These are phyloP conservation scores for Petroica traversi DNA, from an alignment of 2,113 vertebrate species.

Conservation along the genomic window DNA sequence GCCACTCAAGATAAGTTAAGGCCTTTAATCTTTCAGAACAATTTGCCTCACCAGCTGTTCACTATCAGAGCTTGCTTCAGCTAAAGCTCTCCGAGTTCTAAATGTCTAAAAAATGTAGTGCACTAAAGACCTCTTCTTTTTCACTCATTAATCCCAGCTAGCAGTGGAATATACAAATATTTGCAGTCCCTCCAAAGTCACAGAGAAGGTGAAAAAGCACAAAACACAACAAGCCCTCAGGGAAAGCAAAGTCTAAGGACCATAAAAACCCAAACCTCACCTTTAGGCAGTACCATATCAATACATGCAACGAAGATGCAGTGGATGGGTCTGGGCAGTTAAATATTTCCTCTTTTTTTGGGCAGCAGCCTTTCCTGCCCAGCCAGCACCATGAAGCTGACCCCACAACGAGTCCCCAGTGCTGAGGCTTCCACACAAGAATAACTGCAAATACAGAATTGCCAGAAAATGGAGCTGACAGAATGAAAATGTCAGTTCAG, in stretches of 20 bases:
- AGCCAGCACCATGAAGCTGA: neutral
- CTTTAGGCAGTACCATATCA: neutral
- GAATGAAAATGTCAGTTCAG: neutral
- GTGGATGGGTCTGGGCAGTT: accelerated
- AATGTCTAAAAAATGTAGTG: neutral
- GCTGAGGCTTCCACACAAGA: neutral
- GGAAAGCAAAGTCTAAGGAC: neutral
- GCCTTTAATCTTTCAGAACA: neutral
- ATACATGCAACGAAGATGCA: neutral
- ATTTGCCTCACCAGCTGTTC: neutral
- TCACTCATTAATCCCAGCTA: neutral
- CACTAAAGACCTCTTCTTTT: neutral
- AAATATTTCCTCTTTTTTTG: neutral
- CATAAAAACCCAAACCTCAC: neutral
- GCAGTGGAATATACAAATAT: neutral
- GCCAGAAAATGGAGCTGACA: neutral
- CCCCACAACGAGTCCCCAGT: accelerated
- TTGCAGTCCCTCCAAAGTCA: neutral
- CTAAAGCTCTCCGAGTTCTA: neutral
- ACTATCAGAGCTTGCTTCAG: neutral
- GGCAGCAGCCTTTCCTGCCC: neutral
- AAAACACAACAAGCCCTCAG: neutral
- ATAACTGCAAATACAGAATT: neutral
- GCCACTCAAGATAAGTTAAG: neutral
- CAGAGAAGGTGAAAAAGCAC: neutral